phyloP scores from a whole-genome alignment of 2,113 vertebrate genomes.

The Plestiodon gilberti region DNA sequence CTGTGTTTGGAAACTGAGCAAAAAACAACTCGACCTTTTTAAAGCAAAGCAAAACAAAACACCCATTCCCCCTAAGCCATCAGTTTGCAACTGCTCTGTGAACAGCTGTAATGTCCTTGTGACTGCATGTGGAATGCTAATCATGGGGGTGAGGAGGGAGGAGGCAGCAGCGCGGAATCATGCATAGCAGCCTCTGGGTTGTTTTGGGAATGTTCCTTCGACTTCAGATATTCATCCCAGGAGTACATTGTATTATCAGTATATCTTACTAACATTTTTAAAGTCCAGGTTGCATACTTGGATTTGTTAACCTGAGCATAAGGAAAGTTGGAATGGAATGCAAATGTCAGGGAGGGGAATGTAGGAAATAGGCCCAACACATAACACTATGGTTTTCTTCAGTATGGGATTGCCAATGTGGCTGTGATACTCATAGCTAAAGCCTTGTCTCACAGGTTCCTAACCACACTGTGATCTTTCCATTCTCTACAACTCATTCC shows the following conservation, averaged over 20 bases:
- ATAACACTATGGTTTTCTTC: background rate
- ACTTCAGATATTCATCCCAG: background rate
- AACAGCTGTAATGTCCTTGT: background rate
- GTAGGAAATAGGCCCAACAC: background rate
- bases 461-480: background rate
- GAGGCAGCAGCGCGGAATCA: background rate
- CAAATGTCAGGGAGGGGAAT: background rate
- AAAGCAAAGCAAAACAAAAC: constrained; percentile 1
- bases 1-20: background rate
- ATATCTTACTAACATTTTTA: background rate
- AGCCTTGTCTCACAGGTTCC: background rate
- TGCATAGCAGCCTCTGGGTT: background rate
- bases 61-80: background rate
- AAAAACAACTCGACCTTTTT: background rate
- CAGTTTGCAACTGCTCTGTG: background rate
- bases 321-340: background rate
- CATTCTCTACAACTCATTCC: background rate
- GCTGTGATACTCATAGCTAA: background rate
- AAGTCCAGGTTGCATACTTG: background rate
- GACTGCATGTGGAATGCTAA: background rate
- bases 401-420: background rate
- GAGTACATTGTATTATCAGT: background rate
- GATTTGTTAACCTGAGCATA: background rate
- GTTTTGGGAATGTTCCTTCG: background rate
- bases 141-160: background rate